Percentiles rank a stretch among this genome's conserved stretches.
phyloP scores from a whole-genome alignment of 2,113 vertebrate genomes.

The Gymnarchus niloticus region DNA sequence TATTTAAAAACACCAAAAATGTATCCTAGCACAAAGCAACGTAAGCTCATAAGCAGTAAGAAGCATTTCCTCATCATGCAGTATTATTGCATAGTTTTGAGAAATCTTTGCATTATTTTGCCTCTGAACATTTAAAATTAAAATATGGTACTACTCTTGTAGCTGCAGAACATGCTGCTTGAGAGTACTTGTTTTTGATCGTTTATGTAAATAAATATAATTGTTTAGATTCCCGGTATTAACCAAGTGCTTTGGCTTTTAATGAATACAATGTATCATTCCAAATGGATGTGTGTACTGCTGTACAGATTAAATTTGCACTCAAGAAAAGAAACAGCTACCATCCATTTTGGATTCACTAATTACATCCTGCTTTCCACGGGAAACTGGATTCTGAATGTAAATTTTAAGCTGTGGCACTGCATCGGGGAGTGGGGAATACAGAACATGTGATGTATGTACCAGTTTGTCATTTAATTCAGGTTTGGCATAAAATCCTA shows the following conservation, averaged over 20 bases:
- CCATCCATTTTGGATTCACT: conserved; percentile 45
- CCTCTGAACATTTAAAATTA: conserved; percentile 27
- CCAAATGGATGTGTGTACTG: conserved; percentile 28
- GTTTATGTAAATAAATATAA: conserved; percentile 40
- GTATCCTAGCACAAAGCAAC: background rate
- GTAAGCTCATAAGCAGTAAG: background rate
- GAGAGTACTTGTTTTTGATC: conserved; percentile 29
- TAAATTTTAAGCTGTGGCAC: conserved; percentile 35
- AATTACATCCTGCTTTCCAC: conserved; percentile 35
- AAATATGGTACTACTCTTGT: conserved; percentile 9
- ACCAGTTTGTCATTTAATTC: background rate
- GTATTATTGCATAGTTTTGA: conserved; percentile 34
- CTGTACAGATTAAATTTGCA: conserved; percentile 43
- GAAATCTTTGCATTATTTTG: conserved; percentile 41
- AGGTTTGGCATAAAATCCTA: background rate
- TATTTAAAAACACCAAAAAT: conserved; percentile 18
- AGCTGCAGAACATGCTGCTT: conserved; percentile 28
- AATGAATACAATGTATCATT: conserved; percentile 31
- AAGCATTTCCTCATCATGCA: background rate
- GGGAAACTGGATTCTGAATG: conserved; percentile 30
- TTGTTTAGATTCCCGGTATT: conserved; percentile 38
- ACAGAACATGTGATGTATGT: background rate
- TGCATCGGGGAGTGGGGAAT: conserved; percentile 39
- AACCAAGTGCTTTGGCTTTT: conserved; percentile 37
- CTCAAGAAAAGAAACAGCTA: conserved; percentile 38